These are phyloP conservation scores for Climacteris rufus DNA, from an alignment of 2,113 vertebrate genomes.

Conservation along the genomic window DNA sequence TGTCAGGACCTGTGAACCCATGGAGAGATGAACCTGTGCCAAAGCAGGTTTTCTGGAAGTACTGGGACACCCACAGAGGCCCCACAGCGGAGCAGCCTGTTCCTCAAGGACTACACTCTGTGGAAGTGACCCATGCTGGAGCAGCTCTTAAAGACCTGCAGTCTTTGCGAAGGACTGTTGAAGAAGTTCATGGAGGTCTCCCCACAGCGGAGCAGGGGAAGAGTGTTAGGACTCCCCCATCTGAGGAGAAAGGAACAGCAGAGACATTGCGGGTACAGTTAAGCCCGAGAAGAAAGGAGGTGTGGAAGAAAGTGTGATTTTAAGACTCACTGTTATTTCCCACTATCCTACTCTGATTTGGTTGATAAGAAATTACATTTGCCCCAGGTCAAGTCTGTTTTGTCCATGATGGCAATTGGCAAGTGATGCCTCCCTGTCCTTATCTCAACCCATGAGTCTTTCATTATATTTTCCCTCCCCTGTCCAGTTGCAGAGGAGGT, in stretches of 20 bases:
- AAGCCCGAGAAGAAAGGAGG: rapidly evolving
- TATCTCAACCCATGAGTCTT: rapidly evolving
- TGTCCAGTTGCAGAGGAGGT: not conserved
- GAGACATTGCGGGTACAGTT: not conserved
- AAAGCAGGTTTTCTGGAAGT: not conserved
- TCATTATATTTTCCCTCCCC: not conserved
- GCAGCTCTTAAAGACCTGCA: not conserved
- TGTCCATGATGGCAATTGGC: not conserved
- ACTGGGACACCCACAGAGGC: too few relatives aligned
- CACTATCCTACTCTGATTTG: not conserved
- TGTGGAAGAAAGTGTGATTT: not conserved
- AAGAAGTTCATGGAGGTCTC: not conserved
- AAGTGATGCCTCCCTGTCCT: not conserved
- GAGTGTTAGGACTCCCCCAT: not conserved
- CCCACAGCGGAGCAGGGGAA: not conserved
- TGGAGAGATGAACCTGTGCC: not conserved
- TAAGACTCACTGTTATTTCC: not conserved
- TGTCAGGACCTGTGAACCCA: not conserved
- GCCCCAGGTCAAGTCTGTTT: not conserved
- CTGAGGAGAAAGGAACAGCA: not conserved
- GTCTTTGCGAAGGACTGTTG: not conserved
- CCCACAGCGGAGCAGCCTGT: not conserved
- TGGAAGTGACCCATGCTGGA: not conserved
- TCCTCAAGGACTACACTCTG: not conserved
- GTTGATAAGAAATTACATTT: not conserved